Conservation (phyloP, 2,797 vertebrate genomes). For the Schizopygopsis malacanthus region DNA sequence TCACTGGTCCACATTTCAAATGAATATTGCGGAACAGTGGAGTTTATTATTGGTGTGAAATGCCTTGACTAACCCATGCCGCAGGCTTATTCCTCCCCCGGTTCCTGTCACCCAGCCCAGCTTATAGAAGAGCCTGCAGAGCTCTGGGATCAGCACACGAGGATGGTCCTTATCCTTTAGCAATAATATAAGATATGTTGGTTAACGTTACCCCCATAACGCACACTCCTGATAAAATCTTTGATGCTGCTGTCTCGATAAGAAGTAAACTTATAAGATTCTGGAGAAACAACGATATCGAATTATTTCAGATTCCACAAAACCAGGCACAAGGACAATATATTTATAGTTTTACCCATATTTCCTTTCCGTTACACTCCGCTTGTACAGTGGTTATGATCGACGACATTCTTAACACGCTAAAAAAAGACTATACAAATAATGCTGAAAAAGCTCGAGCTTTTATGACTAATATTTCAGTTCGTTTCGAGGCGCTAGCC, state of each 20-base stretch:
- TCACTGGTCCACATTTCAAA: background rate
- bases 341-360: background rate
- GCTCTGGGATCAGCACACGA: slow-evolving; percentile 89
- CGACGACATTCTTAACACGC: slow-evolving; percentile 16
- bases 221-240: background rate
- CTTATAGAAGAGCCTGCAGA: slow-evolving; percentile 93
- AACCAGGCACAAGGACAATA: background rate
- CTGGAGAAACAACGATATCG: background rate
- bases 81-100: slow-evolving; percentile 94
- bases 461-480: background rate
- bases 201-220: too few relatives aligned
- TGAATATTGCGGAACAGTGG: background rate
- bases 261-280: background rate
- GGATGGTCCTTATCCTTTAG: slow-evolving; percentile 88
- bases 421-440: background rate
- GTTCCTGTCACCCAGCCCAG: slow-evolving; percentile 97
- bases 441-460: background rate
- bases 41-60: background rate
- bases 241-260: background rate
- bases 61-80: slow-evolving; percentile 81
- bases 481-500: background rate
- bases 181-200: slow-evolving; percentile 11
- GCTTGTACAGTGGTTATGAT: background rate
- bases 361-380: slow-evolving; percentile 11
- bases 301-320: background rate